Percentiles rank a stretch among this genome's conserved stretches.
Evolutionary conservation across 2,888 invertebrate genomes (phyloP).

Genomic region (Microplitis deprimator): DNA sequence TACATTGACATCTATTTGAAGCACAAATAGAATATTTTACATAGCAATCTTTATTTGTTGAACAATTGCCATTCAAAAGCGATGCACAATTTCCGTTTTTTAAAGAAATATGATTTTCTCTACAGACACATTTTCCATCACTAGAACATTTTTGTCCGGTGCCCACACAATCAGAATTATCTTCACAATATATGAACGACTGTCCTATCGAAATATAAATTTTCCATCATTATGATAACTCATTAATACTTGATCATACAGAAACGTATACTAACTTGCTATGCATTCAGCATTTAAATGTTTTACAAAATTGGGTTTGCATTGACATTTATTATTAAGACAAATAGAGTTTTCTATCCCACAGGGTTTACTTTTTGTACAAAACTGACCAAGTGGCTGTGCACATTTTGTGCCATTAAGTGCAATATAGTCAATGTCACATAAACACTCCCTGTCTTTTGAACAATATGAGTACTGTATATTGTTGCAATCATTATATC

Average conservation of each 20-base stretch:
- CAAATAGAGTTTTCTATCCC: not conserved
- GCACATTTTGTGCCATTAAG: not conserved
- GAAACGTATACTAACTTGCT: not conserved
- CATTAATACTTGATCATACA: not conserved
- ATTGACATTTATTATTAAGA: not conserved
- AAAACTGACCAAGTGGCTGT: not conserved
- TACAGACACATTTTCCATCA: not conserved
- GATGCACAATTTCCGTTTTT: not conserved
- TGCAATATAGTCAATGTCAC: not conserved
- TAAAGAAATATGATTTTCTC: not conserved
- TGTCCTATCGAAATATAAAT: no score
- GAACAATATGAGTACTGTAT: not conserved
- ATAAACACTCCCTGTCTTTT: not conserved
- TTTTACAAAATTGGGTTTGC: not conserved
- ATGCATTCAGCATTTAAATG: not conserved
- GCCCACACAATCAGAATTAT: not conserved
- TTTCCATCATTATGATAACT: no score
- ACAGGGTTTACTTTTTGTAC: not conserved
- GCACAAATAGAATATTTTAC: not conserved
- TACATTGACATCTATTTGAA: not conserved
- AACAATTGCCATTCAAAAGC: not conserved
- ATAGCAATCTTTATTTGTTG: not conserved
- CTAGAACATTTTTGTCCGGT: not conserved
- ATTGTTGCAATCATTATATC: not conserved
- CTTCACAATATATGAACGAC: not conserved